Evolutionary conservation across 1,140 invertebrate genomes (phyloP).

Genomic region (Araneus ventricosus): DNA sequence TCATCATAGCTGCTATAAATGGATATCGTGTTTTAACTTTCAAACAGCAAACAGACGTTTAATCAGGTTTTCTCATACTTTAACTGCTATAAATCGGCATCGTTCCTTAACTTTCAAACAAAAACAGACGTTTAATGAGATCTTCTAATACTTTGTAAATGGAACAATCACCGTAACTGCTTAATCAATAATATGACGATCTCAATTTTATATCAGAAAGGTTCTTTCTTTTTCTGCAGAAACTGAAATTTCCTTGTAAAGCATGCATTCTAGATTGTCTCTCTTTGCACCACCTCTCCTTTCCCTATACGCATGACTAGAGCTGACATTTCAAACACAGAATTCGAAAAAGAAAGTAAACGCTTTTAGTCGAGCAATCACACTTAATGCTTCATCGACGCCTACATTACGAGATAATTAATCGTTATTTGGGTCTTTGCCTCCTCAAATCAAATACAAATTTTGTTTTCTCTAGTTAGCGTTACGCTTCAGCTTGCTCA

Average conservation of each 20-base stretch:
- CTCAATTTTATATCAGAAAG: too few species aligned
- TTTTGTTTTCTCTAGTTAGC: neutral
- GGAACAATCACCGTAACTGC: too few species aligned
- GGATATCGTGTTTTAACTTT: too few species aligned
- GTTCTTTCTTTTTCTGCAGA: too few species aligned
- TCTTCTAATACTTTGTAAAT: too few species aligned
- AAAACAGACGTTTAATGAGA: too few species aligned
- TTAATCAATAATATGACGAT: too few species aligned
- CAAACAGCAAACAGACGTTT: too few species aligned
- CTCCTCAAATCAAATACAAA: neutral
- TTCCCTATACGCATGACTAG: neutral
- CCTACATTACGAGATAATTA: slow-evolving; percentile 4
- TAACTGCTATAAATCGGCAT: too few species aligned
- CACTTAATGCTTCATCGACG: slow-evolving; percentile 16
- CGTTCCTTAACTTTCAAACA: too few species aligned
- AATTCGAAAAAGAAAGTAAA: neutral
- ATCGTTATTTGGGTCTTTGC: neutral
- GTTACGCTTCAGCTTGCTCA: neutral
- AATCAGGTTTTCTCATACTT: too few species aligned
- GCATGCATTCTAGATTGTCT: neutral
- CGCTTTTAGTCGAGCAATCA: neutral
- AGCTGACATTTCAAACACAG: neutral
- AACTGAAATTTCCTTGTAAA: neutral
- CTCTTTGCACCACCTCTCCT: neutral
- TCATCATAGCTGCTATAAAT: too few species aligned